Evolutionary conservation across 1,140 invertebrate species (phyloP), one percentile per base, ranked within the genome.

Genomic region (Nilaparvata lugens): DNA sequence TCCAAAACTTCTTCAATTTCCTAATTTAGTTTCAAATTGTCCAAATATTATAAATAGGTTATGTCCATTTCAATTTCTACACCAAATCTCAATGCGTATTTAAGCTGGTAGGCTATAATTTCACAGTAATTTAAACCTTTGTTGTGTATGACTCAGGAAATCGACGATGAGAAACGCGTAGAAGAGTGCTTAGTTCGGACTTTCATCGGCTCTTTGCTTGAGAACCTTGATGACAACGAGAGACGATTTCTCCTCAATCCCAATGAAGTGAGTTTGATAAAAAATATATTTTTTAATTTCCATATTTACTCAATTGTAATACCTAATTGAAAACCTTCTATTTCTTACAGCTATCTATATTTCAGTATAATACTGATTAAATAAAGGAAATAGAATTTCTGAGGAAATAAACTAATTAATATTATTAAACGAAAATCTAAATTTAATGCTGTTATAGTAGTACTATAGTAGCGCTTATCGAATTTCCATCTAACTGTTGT

Each of bases 181-280:
- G 62, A 64, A 24, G 66, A 68, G 40, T 61, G 60, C 23, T 28
- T 68, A 4, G 62, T 66, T 18, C 54, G 65, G 56, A 63, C 56
- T 54, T 57, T 65, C 28, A 60, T 62, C 0, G 38, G 51, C 19
- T 63, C 60, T 24, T 11, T 62, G 11, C 43, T 59, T 38, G 35
- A 57, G 24, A 53, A 51, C 2, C 5, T 65, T 9, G n/a, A 52
- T 25, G 7, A 24, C 1, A 56, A 58, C 42, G 51, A 61, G 52
- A 24, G 24, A 14, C 13, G 6, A 21, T 18, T n/a, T 25, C 51
- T 68, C 23, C 54, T 68, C 35, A 68, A 68, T 61, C 66, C 66
- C 42, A 68, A 66, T 57, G 66, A 68, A 60, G 64, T 66, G 62
- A 67, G 51, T 58, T 5, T 18, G 2, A 13, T 23, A n/a, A 40